Evolutionary conservation across 2,113 vertebrate genomes (phyloP).

Genomic region (Campylomormyrus tamandua): DNA sequence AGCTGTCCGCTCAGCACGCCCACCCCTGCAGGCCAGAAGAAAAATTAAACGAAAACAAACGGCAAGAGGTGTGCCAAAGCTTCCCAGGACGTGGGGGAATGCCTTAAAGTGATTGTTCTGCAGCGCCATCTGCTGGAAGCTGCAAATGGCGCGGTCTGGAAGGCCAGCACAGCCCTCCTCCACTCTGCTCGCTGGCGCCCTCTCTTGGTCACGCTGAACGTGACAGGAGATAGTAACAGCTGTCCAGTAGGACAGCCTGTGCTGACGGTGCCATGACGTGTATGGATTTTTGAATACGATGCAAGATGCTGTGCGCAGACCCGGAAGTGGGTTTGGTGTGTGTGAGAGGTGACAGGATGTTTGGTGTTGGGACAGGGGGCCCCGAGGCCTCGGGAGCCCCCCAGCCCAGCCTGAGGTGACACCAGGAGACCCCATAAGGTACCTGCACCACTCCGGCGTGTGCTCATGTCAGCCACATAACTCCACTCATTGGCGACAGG

Average conservation of each 20-base stretch:
- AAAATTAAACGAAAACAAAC: not conserved
- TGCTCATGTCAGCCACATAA: slow-evolving; percentile 90
- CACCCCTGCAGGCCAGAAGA: slow-evolving; percentile 65
- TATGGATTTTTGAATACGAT: not conserved
- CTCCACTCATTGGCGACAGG: slow-evolving; percentile 83
- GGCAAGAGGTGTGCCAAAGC: not conserved
- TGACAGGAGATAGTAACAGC: not conserved
- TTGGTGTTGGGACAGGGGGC: not conserved
- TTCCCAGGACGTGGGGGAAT: not conserved
- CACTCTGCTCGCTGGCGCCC: not conserved
- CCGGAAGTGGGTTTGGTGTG: not conserved
- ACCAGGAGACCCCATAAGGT: not conserved
- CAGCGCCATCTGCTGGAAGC: not conserved
- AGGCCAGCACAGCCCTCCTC: not conserved
- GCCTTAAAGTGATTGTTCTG: not conserved
- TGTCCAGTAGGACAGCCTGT: not conserved
- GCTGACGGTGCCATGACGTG: not conserved
- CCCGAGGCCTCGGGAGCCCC: not conserved
- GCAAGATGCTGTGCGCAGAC: not conserved
- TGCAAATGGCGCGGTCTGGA: not conserved
- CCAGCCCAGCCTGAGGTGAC: not conserved
- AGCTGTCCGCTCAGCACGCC: slow-evolving; percentile 82
- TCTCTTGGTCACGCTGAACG: not conserved
- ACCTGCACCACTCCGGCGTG: slow-evolving; percentile 93
- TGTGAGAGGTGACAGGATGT: not conserved